phyloP scores from a whole-genome alignment of 2,888 invertebrate species.

The Netelia melanura region DNA sequence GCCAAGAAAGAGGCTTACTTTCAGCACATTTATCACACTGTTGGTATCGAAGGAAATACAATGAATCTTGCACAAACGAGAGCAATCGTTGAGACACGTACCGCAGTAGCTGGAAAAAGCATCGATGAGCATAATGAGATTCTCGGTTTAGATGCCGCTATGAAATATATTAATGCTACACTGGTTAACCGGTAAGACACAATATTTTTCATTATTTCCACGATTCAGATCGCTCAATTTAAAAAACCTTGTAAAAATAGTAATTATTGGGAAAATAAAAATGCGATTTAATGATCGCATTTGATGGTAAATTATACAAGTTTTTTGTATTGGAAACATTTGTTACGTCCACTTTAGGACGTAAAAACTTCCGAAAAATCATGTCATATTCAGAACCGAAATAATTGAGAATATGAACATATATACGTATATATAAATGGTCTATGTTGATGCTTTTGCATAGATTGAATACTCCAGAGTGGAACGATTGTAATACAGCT shows the following conservation, averaged over 20 bases:
- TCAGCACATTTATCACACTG: slow-evolving; percentile 98
- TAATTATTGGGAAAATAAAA: no score
- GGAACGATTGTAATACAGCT: slow-evolving; percentile 76
- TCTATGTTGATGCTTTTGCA: slow-evolving; percentile 69
- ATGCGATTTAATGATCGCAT: no score
- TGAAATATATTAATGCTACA: slow-evolving; percentile 96
- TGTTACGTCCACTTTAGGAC: no score
- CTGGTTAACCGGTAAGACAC: slow-evolving; percentile 88
- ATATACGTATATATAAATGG: slow-evolving; percentile 20
- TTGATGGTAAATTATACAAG: no score
- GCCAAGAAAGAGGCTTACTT: slow-evolving; percentile 98
- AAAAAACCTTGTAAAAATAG: no score
- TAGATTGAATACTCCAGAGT: slow-evolving; percentile 75
- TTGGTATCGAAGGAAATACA: slow-evolving; percentile 98
- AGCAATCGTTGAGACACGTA: slow-evolving; percentile 95
- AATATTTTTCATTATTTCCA: neutral
- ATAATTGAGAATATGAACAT: no score
- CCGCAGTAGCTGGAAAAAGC: slow-evolving; percentile 95
- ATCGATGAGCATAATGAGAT: slow-evolving; percentile 99
- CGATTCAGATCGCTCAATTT: no score
- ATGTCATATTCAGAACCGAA: no score
- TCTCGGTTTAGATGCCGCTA: slow-evolving; percentile 96
- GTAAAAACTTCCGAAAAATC: no score
- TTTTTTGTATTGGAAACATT: no score
- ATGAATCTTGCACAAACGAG: slow-evolving; percentile 97